phyloP scores from a whole-genome alignment of 1,140 invertebrate genomes.

The Caenorhabditis remanei region DNA sequence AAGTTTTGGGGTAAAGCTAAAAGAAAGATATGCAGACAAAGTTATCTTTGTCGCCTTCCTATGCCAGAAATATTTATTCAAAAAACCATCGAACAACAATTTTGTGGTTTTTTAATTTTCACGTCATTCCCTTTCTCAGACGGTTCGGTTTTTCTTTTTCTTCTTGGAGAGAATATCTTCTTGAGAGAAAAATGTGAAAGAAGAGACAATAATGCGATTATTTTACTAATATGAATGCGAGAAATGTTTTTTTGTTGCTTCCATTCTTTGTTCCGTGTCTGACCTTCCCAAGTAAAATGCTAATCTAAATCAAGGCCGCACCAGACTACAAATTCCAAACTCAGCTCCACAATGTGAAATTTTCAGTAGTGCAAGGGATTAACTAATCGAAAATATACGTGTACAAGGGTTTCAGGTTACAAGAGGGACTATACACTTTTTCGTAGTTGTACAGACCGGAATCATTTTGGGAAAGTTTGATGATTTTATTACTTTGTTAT shows the following conservation, averaged over 20 bases:
- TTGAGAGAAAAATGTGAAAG: not conserved
- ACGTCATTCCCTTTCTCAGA: not conserved
- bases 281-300: slow-evolving; percentile 10
- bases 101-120: not conserved
- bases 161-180: not conserved
- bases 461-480: not conserved
- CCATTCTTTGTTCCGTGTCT: slow-evolving; percentile 15
- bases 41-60: slow-evolving; percentile 29
- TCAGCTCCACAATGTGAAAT: too few species aligned
- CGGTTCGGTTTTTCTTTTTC: not conserved
- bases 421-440: too few species aligned
- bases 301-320: not conserved
- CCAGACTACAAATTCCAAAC: not conserved
- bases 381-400: too few species aligned
- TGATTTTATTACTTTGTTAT: slow-evolving; percentile 37
- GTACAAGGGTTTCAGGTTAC: too few species aligned
- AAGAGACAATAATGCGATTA: slow-evolving; percentile 32
- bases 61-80: not conserved
- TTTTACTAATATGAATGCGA: not conserved
- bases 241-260: not conserved
- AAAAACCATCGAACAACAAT: slow-evolving; percentile 1
- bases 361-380: too few species aligned
- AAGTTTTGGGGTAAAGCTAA: not conserved
- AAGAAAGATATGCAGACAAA: slow-evolving; percentile 36
- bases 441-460: too few species aligned